Evolutionary conservation across 2,797 vertebrate genomes (phyloP).

Genomic region (Danio albolineatus): DNA sequence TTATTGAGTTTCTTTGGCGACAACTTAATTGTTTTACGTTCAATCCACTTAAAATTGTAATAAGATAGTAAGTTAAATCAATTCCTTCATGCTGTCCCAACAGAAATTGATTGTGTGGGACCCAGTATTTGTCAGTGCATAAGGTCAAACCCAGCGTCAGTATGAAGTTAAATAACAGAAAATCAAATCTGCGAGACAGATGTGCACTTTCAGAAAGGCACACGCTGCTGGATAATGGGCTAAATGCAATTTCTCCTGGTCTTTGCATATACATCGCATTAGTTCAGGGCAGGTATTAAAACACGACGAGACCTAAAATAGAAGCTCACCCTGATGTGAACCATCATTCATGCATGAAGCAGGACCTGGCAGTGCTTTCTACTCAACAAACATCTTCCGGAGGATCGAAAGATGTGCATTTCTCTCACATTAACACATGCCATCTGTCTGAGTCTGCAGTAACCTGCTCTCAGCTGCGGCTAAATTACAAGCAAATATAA

Average conservation of each 20-base stretch:
- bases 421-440: constrained; percentile 1
- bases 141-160: not conserved
- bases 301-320: constrained; percentile 23
- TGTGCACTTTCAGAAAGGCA: not conserved
- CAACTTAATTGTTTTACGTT: too few relatives aligned
- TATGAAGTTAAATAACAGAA: constrained; percentile 4
- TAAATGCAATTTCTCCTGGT: constrained; percentile 10
- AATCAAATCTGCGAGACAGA: constrained; percentile 17
- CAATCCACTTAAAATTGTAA: too few relatives aligned
- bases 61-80: too few relatives aligned
- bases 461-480: constrained; percentile 3
- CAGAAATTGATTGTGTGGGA: too few relatives aligned
- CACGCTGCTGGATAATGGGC: not conserved
- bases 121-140: too few relatives aligned
- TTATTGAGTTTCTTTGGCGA: too few relatives aligned
- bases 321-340: constrained; percentile 13
- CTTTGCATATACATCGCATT: not conserved
- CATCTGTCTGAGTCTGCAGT: not conserved
- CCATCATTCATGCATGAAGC: constrained; percentile 40
- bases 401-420: not conserved
- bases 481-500: too few relatives aligned
- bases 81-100: too few relatives aligned
- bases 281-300: not conserved
- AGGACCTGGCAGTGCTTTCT: constrained; percentile 14
- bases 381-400: constrained; percentile 15